These are phyloP conservation scores for Diprion similis DNA, from an alignment of 1,140 invertebrate species.

Conservation along the genomic window DNA sequence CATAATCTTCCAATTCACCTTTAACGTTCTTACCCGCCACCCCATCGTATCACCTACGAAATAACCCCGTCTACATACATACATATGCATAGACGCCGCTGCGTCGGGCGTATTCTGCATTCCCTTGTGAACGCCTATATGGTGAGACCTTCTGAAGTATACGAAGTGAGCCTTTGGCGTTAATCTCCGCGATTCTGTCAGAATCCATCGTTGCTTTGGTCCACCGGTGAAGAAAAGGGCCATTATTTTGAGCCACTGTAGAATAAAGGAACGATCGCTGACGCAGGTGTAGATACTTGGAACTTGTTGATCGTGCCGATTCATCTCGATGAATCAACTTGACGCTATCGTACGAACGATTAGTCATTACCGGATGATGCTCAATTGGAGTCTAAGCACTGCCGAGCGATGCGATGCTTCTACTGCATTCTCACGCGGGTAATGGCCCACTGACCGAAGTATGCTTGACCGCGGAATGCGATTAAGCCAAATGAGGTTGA, in stretches of 20 bases:
- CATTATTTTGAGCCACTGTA: too few relatives aligned
- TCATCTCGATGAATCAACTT: slow-evolving; percentile 2
- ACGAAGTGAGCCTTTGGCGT: too few relatives aligned
- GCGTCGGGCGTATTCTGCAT: too few relatives aligned
- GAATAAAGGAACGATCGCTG: too few relatives aligned
- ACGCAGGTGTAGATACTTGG: neutral
- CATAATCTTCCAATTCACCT: slow-evolving; percentile 4
- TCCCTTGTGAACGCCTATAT: too few relatives aligned
- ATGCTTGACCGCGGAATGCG: neutral
- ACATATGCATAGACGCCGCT: too few relatives aligned
- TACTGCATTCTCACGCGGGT: neutral
- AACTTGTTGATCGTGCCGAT: neutral
- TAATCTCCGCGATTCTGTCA: too few relatives aligned
- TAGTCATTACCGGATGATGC: neutral
- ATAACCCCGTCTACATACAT: neutral
- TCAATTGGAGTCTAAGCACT: neutral
- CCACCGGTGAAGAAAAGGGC: too few relatives aligned
- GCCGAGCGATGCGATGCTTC: neutral
- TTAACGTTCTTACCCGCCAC: neutral
- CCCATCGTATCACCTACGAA: neutral
- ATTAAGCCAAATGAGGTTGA: neutral
- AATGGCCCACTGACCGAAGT: neutral
- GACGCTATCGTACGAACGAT: neutral
- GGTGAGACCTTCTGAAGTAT: too few relatives aligned
- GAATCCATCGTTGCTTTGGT: too few relatives aligned